Evolutionary conservation across 2,888 invertebrate species (phyloP).

Genomic region (Pandemis cinnamomeana): DNA sequence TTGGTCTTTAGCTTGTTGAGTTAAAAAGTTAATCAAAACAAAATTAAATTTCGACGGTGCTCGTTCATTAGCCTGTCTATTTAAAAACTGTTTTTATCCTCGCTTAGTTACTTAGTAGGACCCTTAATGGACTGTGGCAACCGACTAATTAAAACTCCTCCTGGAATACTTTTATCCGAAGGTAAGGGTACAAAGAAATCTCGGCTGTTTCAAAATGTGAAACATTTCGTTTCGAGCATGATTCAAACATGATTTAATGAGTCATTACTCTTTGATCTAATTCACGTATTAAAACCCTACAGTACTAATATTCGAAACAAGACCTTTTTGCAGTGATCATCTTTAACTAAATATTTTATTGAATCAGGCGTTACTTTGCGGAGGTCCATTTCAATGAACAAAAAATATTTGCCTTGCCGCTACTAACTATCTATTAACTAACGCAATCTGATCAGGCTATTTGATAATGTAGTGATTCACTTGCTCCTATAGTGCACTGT

Average conservation of each 20-base stretch:
- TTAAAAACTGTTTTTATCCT: constrained; percentile 5
- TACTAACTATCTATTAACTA: too few relatives aligned
- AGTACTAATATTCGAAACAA: too few relatives aligned
- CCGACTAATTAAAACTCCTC: constrained; percentile 26
- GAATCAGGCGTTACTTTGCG: too few relatives aligned
- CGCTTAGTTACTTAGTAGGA: constrained; percentile 1
- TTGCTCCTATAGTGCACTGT: background rate
- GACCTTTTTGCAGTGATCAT: too few relatives aligned
- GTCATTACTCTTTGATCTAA: background rate
- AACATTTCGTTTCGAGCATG: background rate
- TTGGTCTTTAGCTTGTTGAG: background rate
- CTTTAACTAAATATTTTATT: too few relatives aligned
- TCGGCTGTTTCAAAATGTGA: background rate
- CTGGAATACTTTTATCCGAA: constrained; percentile 14
- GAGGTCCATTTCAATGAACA: too few relatives aligned
- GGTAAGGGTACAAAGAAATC: background rate
- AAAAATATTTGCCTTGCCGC: too few relatives aligned
- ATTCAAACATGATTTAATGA: background rate
- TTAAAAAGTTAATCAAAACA: background rate
- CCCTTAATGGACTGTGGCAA: constrained; percentile 9
- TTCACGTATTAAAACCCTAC: background rate
- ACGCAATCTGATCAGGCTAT: background rate
- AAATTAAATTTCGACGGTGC: background rate
- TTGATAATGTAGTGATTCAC: background rate
- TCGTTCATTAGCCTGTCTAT: constrained; percentile 2